These are phyloP conservation scores for Globicephala melas DNA, from an alignment of 2,113 vertebrate genomes.

Conservation along the genomic window DNA sequence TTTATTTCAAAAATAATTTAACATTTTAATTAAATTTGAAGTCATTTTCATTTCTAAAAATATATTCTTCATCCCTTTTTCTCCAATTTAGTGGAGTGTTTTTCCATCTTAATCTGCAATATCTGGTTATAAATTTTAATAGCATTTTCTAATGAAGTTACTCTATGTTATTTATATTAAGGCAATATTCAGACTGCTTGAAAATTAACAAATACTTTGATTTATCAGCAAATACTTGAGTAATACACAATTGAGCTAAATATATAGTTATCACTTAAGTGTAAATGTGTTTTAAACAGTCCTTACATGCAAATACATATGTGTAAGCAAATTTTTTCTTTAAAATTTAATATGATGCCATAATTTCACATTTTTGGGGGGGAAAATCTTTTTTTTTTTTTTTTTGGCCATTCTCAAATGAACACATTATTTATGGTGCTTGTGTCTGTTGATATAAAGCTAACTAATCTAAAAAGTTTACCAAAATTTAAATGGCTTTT, in stretches of 20 bases:
- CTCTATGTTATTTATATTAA: slow-evolving; percentile 44
- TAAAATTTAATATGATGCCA: neutral
- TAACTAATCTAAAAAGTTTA: neutral
- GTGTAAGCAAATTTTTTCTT: neutral
- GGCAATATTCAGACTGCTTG: slow-evolving; percentile 2
- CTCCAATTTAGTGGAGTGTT: slow-evolving; percentile 75
- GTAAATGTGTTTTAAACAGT: neutral
- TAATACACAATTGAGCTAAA: neutral
- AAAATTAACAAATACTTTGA: slow-evolving; percentile 33
- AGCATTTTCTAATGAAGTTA: slow-evolving; percentile 43
- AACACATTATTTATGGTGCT: neutral
- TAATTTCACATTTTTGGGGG: neutral
- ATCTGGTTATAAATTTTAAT: slow-evolving; percentile 68
- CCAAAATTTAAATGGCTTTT: neutral
- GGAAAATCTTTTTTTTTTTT: neutral
- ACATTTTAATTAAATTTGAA: slow-evolving; percentile 80
- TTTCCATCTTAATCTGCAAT: slow-evolving; percentile 72
- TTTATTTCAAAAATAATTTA: slow-evolving; percentile 83
- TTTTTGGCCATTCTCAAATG: neutral
- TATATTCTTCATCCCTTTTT: slow-evolving; percentile 70
- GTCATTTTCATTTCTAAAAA: slow-evolving; percentile 73
- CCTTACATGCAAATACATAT: neutral
- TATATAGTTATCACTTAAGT: neutral
- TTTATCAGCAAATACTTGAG: neutral
- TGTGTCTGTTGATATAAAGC: neutral